A percentile compares a stretch with the other conserved stretches of the same genome.
Conservation (phyloP, 1,140 invertebrate genomes). For the Megalonaias nervosa region DNA sequence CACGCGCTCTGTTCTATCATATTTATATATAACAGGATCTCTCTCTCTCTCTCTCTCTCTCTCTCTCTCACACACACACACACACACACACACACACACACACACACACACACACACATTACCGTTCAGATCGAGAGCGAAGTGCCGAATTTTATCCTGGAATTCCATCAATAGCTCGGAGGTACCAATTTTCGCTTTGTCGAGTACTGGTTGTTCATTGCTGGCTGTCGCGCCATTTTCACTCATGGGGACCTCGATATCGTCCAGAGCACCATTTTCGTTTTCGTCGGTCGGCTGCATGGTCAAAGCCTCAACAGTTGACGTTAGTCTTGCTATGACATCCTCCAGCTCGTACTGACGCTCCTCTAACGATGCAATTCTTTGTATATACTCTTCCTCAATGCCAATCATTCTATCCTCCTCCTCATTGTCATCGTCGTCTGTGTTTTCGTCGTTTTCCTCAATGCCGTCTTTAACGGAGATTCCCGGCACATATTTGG, state of each 20-base stretch:
- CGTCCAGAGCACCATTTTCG: not conserved
- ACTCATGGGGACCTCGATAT: not conserved
- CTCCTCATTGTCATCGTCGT: constrained; percentile 3
- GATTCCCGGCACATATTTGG: too few species aligned
- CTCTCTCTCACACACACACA: too few species aligned
- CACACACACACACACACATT: too few species aligned
- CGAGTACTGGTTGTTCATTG: too few species aligned
- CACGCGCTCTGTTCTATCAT: too few species aligned
- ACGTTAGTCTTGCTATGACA: constrained; percentile 19
- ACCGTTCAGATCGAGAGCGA: constrained; percentile 33
- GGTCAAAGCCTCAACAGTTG: constrained; percentile 12
- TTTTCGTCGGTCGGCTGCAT: not conserved
- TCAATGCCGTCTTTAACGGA: too few species aligned
- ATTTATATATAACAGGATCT: too few species aligned
- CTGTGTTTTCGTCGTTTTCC: constrained; percentile 7
- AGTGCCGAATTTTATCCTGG: constrained; percentile 24
- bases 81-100: too few species aligned
- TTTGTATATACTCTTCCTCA: constrained; percentile 30
- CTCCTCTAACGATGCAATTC: constrained; percentile 26
- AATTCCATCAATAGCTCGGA: constrained; percentile 29
- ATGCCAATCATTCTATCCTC: constrained; percentile 22
- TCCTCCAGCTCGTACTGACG: constrained; percentile 30
- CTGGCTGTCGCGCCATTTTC: not conserved
- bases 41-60: too few species aligned
- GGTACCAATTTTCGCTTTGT: too few species aligned